Evolutionary conservation across 2,888 invertebrate genomes (phyloP).

Genomic region (Plagodis dolabraria): DNA sequence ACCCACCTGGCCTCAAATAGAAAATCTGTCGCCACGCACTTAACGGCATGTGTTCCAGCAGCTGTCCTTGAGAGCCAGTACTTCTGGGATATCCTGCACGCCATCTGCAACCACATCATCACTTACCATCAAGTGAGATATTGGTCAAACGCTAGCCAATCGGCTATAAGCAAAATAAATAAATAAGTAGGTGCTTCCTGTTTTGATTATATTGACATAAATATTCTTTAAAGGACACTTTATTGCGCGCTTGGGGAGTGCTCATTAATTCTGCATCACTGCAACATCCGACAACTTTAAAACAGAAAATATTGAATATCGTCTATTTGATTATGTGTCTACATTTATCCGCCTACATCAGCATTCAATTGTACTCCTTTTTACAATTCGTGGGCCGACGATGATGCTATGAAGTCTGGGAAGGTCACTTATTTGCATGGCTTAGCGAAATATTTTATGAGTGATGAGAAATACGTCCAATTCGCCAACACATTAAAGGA

Average conservation of each 20-base stretch:
- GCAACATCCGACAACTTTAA: slow-evolving; percentile 52
- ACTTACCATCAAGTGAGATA: too few species aligned
- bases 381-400: slow-evolving; percentile 63
- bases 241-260: slow-evolving; percentile 63
- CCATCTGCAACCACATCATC: too few species aligned
- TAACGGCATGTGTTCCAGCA: too few species aligned
- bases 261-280: slow-evolving; percentile 59
- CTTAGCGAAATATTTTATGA: slow-evolving; percentile 53
- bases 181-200: too few species aligned
- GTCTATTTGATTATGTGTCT: slow-evolving; percentile 60
- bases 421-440: slow-evolving; percentile 49
- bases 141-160: too few species aligned
- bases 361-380: slow-evolving; percentile 65
- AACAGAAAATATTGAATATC: slow-evolving; percentile 64
- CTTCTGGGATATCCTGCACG: too few species aligned
- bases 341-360: slow-evolving; percentile 60
- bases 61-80: too few species aligned
- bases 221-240: slow-evolving; percentile 46
- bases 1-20: too few species aligned
- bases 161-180: too few species aligned
- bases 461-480: slow-evolving; percentile 51
- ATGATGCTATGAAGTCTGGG: slow-evolving; percentile 58
- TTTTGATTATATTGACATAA: too few species aligned
- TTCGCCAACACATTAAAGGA: slow-evolving; percentile 54
- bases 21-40: too few species aligned